A percentile compares a stretch with the other conserved stretches of the same genome.
phyloP scores from a whole-genome alignment of 1,140 invertebrate genomes.

The Olivierus martensii region DNA sequence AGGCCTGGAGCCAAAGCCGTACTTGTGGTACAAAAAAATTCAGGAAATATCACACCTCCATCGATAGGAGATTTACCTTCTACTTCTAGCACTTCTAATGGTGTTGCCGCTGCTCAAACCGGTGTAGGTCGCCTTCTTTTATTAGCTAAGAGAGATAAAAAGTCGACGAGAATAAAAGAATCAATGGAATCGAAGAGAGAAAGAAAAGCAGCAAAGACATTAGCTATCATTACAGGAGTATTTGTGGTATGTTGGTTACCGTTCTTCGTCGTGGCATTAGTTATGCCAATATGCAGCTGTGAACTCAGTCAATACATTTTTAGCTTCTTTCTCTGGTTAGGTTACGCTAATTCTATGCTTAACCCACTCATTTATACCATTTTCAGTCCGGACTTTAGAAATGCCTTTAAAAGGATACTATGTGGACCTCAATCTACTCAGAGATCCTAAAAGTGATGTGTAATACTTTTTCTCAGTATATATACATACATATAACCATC shows the following conservation, averaged over 20 bases:
- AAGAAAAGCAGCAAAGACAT: conserved; percentile 78
- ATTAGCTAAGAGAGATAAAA: not conserved
- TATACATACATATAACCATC: too few relatives aligned
- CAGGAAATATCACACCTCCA: too few relatives aligned
- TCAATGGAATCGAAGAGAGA: conserved; percentile 67
- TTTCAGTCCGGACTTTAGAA: conserved; percentile 19
- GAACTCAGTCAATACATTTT: conserved; percentile 57
- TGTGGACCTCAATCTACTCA: too few relatives aligned
- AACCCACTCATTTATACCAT: conserved; percentile 83
- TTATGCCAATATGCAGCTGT: conserved; percentile 68
- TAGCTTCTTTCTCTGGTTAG: conserved; percentile 72
- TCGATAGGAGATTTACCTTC: conserved; percentile 8
- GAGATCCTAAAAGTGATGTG: too few relatives aligned
- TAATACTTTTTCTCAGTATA: too few relatives aligned
- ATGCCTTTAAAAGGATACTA: conserved; percentile 14
- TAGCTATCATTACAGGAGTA: conserved; percentile 82
- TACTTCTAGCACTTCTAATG: not conserved
- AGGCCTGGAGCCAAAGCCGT: conserved; percentile 7
- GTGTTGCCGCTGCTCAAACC: too few relatives aligned
- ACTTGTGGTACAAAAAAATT: not conserved
- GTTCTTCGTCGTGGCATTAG: conserved; percentile 77
- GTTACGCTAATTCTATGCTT: conserved; percentile 77
- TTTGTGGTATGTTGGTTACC: conserved; percentile 89
- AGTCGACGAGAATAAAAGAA: conserved; percentile 43
- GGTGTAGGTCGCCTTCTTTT: conserved; percentile 1